These are phyloP conservation scores for Corynorhinus townsendii DNA, from an alignment of 2,113 vertebrate species.

Conservation along the genomic window DNA sequence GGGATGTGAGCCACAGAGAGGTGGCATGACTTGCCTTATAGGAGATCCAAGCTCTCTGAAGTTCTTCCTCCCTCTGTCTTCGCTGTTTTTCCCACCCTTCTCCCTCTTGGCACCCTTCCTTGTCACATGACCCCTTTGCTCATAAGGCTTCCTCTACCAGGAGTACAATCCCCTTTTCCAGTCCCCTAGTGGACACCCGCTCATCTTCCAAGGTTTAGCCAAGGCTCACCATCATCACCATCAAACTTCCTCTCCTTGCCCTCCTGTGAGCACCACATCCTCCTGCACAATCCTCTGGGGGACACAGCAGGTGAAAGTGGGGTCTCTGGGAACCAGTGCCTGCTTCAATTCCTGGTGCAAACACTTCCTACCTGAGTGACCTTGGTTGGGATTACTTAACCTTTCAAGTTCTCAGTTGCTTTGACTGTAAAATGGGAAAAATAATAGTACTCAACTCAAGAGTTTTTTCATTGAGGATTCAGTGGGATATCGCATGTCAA, in stretches of 20 bases:
- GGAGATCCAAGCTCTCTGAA: not conserved
- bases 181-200: not conserved
- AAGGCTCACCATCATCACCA: not conserved
- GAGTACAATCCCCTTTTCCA: not conserved
- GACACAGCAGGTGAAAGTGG: not conserved
- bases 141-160: not conserved
- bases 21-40: rapidly evolving
- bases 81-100: not conserved
- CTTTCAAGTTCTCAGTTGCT: not conserved
- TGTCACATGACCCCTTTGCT: not conserved
- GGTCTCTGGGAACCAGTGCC: not conserved
- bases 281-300: not conserved
- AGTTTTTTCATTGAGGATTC: not conserved
- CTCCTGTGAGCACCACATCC: not conserved
- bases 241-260: no score
- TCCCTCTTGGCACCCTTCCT: not conserved
- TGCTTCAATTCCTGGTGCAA: not conserved
- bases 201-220: not conserved
- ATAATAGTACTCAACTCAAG: not conserved
- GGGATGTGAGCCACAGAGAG: not conserved
- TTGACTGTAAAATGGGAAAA: not conserved
- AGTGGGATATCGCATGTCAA: no score
- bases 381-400: not conserved
- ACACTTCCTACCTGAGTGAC: not conserved
- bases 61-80: not conserved